Base-by-base conservation (phyloP, 2,888 invertebrate genomes). In the Eupithecia exiguata region DNA sequence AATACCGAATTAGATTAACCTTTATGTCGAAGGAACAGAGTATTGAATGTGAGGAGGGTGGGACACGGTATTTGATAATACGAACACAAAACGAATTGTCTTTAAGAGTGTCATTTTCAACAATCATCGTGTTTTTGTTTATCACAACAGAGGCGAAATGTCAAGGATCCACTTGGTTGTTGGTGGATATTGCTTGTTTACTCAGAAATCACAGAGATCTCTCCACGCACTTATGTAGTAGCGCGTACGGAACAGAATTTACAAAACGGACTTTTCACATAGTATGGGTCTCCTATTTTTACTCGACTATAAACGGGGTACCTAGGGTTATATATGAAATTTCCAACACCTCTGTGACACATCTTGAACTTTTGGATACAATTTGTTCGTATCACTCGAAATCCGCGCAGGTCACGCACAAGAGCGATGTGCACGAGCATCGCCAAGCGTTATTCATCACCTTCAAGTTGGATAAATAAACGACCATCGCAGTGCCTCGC, bases 171-270 rank as follows among this genome's bases (percentile, higher is more conserved):
- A 58, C 14, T 58, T 58, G 14, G 1, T 25, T 7, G 21, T 58
- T 53, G 6, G 9, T 49, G 49, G 49, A n/a, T 49, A 49, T 49
- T 7, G n/a, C 2, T n/a, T 49, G 46, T 18, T 46, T 0, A 2
- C 1, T 49, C 7, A 49, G 1, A 46, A 1, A 46, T 18, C 49
- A n/a, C n/a, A 49, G 49, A 49, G 2, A 46, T 46, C 7, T 46
- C 18, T 18, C 6, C 46, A 18, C 43, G 43, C 6, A 14, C 1
- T 4, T 30, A 30, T 3, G 30, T 30, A 30, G 6, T 1, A 16
- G 4, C 1, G 9, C n/a, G n/a, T 10, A 2, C 9, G 1, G n/a
- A 3, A 49, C 9, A 2, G 9, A n/a, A 21, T 2, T 3, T n/a
- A 49, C 7, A 49, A n/a, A n/a, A n/a, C 10, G n/a, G n/a, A n/a